phyloP scores from a whole-genome alignment of 2,888 invertebrate species.

The Leptopilina myrica region DNA sequence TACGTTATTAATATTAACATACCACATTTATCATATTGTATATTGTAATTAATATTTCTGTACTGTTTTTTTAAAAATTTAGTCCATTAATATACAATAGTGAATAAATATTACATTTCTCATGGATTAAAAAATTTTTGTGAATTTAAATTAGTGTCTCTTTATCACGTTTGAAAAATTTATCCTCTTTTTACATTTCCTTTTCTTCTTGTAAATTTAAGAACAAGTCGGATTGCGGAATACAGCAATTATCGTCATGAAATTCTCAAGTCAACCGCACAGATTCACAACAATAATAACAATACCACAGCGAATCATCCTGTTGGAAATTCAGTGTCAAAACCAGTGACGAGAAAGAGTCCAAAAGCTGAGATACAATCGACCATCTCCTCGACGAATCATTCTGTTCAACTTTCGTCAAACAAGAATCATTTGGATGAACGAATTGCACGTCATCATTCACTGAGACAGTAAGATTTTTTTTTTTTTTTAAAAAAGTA shows the following conservation, averaged over 20 bases:
- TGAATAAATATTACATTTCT: too few species aligned
- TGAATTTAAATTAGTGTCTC: too few species aligned
- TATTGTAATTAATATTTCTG: too few species aligned
- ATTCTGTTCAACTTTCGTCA: constrained; percentile 54
- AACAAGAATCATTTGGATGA: constrained; percentile 66
- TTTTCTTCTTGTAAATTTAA: constrained; percentile 4
- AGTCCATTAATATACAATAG: too few species aligned
- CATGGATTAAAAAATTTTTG: too few species aligned
- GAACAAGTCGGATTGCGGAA: constrained; percentile 19
- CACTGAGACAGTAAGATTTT: constrained; percentile 72
- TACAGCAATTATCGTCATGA: constrained; percentile 60
- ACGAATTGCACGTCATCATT: constrained; percentile 70
- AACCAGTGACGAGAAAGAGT: constrained; percentile 70
- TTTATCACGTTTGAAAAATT: not conserved
- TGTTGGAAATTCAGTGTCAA: constrained; percentile 64
- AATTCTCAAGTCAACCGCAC: constrained; percentile 68
- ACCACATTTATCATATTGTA: too few species aligned
- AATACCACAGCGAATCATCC: constrained; percentile 55
- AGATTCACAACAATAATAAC: constrained; percentile 62
- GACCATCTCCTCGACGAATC: constrained; percentile 59
- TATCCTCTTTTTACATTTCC: not conserved
- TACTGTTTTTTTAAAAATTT: too few species aligned
- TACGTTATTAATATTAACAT: too few species aligned
- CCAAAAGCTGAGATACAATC: constrained; percentile 62
- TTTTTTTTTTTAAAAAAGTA: too few species aligned